phyloP scores from a whole-genome alignment of 2,797 vertebrate genomes.

The Chrosomus eos region DNA sequence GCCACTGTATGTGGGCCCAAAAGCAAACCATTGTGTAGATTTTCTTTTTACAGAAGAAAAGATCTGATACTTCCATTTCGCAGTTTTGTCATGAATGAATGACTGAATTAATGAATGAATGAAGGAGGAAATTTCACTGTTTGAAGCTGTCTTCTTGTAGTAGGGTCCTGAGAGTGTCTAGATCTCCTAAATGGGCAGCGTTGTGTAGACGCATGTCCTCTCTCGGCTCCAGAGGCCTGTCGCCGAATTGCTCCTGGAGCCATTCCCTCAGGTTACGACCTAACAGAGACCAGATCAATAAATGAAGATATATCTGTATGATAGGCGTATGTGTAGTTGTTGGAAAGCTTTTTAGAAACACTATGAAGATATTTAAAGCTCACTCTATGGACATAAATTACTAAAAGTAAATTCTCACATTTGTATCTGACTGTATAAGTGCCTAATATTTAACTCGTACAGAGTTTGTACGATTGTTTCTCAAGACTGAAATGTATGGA shows the following conservation, averaged over 20 bases:
- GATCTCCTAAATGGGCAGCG: constrained; percentile 90
- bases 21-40: background rate
- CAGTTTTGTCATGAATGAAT: background rate
- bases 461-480: too few species aligned
- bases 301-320: background rate
- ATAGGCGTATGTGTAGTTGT: background rate
- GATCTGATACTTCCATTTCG: background rate
- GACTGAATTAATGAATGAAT: background rate
- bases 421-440: background rate
- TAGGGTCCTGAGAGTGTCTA: constrained; percentile 86
- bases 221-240: constrained; percentile 87
- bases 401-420: background rate
- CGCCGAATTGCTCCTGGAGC: constrained; percentile 93
- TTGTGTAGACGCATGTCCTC: constrained; percentile 91
- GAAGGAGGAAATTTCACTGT: constrained; percentile 72
- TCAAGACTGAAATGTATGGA: too few species aligned
- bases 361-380: background rate
- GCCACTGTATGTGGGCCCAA: background rate
- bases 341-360: background rate
- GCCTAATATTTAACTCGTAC: background rate
- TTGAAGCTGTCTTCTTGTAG: constrained; percentile 88
- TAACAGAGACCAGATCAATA: constrained; percentile 61
- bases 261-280: constrained; percentile 93
- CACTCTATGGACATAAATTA: background rate
- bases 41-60: background rate